Conservation (phyloP, 2,888 invertebrate genomes). For the Phortica okadai region DNA sequence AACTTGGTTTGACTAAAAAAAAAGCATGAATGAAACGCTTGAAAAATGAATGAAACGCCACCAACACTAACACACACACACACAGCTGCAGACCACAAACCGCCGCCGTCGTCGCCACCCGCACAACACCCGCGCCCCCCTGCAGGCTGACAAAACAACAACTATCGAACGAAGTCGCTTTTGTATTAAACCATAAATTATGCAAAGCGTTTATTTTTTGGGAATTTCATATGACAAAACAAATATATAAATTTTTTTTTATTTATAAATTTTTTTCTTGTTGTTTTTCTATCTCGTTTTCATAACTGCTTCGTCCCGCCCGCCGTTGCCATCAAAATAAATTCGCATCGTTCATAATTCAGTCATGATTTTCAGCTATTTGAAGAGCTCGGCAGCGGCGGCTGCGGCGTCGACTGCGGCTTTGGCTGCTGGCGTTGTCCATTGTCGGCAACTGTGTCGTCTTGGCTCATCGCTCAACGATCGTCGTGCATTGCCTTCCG, state of each 20-base stretch:
- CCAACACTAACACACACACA: not conserved
- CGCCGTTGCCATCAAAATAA: not conserved
- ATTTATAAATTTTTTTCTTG: not conserved
- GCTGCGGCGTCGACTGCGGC: slow-evolving; percentile 2
- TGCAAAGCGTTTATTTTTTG: slow-evolving; percentile 53
- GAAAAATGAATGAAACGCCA: slow-evolving; percentile 46
- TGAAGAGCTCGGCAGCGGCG: not conserved
- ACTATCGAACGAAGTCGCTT: not conserved
- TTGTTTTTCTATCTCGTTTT: not conserved
- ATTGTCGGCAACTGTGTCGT: slow-evolving; percentile 36
- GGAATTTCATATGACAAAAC: slow-evolving; percentile 53
- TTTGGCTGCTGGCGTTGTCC: not conserved
- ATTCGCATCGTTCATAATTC: slow-evolving; percentile 14
- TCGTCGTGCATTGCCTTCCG: too few relatives aligned
- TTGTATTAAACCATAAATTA: slow-evolving; percentile 68
- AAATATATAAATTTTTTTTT: slow-evolving; percentile 41
- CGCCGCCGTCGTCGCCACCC: slow-evolving; percentile 30
- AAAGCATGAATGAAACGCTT: slow-evolving; percentile 47
- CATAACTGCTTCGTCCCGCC: not conserved
- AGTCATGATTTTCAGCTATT: slow-evolving; percentile 27
- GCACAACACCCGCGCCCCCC: slow-evolving; percentile 13
- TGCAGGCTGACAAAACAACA: not conserved
- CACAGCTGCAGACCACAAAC: slow-evolving; percentile 21
- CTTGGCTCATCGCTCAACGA: not conserved
- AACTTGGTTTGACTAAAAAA: slow-evolving; percentile 23